Evolutionary conservation across 2,113 vertebrate species (phyloP).

Genomic region (Plecturocebus donacophilus): DNA sequence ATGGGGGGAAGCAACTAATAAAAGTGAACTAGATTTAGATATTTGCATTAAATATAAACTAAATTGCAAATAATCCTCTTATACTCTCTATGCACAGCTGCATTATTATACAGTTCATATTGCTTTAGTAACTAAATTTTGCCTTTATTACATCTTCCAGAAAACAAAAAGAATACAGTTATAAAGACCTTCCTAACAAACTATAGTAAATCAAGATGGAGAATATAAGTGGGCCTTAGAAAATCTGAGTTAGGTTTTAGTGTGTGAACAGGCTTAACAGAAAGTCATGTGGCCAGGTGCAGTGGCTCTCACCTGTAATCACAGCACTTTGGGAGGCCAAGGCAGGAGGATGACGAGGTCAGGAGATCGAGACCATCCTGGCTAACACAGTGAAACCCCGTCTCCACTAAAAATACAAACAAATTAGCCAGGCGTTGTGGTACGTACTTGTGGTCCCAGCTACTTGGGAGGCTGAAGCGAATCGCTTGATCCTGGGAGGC

Average conservation of each 20-base stretch:
- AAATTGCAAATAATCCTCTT: neutral
- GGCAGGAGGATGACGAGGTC: too few relatives aligned
- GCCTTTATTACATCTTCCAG: neutral
- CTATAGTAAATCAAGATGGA: neutral
- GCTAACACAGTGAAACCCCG: too few relatives aligned
- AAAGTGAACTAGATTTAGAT: neutral
- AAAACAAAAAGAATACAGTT: neutral
- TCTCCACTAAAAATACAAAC: too few relatives aligned
- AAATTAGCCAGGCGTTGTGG: too few relatives aligned
- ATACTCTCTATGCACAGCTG: neutral
- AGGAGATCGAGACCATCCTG: too few relatives aligned
- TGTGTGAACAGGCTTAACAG: neutral
- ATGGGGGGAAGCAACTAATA: neutral
- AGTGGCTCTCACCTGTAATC: too few relatives aligned
- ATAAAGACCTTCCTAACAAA: neutral
- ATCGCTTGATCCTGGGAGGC: too few relatives aligned
- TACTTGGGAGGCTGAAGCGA: too few relatives aligned
- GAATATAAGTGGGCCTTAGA: neutral
- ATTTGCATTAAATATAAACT: neutral
- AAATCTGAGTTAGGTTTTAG: neutral
- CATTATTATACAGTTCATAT: neutral
- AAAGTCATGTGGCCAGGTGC: neutral
- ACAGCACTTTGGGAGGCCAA: too few relatives aligned
- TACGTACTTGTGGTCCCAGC: too few relatives aligned
- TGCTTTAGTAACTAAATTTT: neutral